Base-by-base conservation (phyloP, 2,797 vertebrate species). In the Danio tinwini region DNA sequence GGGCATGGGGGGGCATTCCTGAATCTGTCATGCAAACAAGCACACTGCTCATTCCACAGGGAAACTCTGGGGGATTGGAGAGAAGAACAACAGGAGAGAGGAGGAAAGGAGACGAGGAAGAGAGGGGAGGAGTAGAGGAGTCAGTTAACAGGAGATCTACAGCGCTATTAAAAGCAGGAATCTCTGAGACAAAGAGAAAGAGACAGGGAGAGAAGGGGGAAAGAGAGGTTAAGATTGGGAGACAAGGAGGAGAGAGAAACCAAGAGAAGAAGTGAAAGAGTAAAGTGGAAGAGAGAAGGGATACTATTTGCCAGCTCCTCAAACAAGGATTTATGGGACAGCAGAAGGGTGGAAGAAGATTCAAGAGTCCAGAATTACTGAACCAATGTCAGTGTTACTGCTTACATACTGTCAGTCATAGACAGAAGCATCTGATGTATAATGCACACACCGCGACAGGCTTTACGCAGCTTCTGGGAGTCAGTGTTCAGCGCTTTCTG, bases 341-440 rank as follows among this genome's bases (percentile, higher is more conserved):
- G 65, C 45, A 74, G 44, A 52, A 61, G 21, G 68, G 59, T 50
- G 47, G 73, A 62, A 61, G 72, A 55, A 40, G 16, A 56, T 44
- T 79, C n/a, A 16, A 67, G 71, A 13, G 73, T 76, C 47, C 39
- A 79, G 69, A 82, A 86, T 49, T 58, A 83, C 63, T 80, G 17
- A 19, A 87, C 85, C 77, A 81, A 90, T 83, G 93, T 96, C 95
- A 95, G 94, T 95, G 95, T 95, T 96, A 90, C 95, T 96, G 95
- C 95, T 96, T 92, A 85, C 88, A 61, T 70, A 37, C 45, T 63
- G 45, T 62, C 17, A 62, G 40, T 11, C 14, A 52, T 17, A 71
- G 47, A 78, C 1, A 13, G 17, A 37, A 53, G n/a, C 3, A 6
- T 44, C 58, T 59, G 56, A 49, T 47, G 56, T 61, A n/a, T 37